Percentiles rank a stretch among this genome's conserved stretches.
These are phyloP conservation scores for Drosophila ohnishii DNA, from an alignment of 1,140 invertebrate species.

Conservation along the genomic window DNA sequence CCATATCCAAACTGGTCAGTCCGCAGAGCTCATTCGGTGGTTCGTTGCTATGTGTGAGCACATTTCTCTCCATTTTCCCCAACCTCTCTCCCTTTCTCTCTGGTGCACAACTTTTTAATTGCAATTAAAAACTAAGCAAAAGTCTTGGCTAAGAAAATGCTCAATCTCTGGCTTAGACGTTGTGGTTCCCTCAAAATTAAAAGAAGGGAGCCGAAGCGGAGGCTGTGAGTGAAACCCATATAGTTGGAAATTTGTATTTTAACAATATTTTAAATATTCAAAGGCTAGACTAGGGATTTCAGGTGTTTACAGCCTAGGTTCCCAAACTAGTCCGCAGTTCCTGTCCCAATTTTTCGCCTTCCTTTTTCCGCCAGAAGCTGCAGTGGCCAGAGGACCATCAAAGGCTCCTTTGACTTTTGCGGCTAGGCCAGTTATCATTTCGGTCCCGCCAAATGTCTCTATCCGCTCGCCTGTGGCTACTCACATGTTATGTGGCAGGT, in stretches of 20 bases:
- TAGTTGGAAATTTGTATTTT: conserved; percentile 12
- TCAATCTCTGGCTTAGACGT: conserved; percentile 25
- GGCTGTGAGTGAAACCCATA: conserved; percentile 7
- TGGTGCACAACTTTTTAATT: conserved; percentile 74
- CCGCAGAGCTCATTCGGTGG: conserved; percentile 8
- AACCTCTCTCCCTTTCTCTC: background rate
- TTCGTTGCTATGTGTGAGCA: conserved; percentile 14
- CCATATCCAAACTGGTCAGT: conserved; percentile 37
- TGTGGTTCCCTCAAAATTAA: conserved; percentile 36
- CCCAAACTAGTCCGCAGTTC: background rate
- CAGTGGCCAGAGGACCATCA: conserved; percentile 28
- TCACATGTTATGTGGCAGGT: conserved; percentile 75
- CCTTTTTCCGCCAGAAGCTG: conserved; percentile 14
- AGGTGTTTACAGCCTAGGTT: background rate
- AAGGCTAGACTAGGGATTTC: background rate
- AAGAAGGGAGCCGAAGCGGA: background rate
- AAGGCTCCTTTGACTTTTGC: conserved; percentile 49
- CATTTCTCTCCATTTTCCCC: conserved; percentile 8
- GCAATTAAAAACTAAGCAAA: conserved; percentile 77
- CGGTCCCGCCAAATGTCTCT: conserved; percentile 24
- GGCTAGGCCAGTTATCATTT: conserved; percentile 56
- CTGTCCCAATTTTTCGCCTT: conserved; percentile 11
- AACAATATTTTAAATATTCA: conserved; percentile 6
- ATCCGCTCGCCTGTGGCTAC: conserved; percentile 29
- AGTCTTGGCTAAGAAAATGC: conserved; percentile 56